Conservation (phyloP, 2,113 vertebrate genomes). For the Nibea coibor region DNA sequence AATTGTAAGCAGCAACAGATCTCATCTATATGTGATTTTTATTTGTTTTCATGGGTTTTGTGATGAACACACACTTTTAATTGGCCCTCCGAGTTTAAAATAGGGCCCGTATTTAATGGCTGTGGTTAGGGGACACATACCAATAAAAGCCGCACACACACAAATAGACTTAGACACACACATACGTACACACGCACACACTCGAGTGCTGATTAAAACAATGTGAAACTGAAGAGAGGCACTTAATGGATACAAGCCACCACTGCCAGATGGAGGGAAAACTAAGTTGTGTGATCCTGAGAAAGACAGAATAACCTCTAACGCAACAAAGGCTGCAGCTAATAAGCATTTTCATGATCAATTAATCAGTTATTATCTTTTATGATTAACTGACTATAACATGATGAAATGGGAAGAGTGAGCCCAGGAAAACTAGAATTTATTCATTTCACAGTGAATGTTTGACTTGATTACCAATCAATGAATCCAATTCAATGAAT, state of each 20-base stretch:
- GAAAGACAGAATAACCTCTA: conserved; percentile 19
- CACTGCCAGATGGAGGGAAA: conserved; percentile 55
- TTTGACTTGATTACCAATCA: background rate
- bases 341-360: conserved; percentile 7
- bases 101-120: conserved; percentile 67
- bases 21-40: conserved; percentile 69
- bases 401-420: background rate
- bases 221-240: conserved; percentile 69
- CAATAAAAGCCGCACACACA: conserved; percentile 47
- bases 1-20: conserved; percentile 68
- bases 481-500: background rate
- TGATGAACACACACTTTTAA: conserved; percentile 72
- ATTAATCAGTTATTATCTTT: conserved; percentile 13
- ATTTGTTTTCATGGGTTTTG: conserved; percentile 77
- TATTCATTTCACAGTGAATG: background rate
- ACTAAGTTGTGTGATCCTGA: conserved; percentile 34
- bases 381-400: background rate
- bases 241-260: conserved; percentile 71
- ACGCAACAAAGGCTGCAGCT: background rate
- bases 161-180: background rate
- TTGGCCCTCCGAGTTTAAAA: conserved; percentile 71
- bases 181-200: conserved; percentile 12
- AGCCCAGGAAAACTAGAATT: too few relatives aligned
- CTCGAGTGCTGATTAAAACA: conserved; percentile 76
- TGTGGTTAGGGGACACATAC: conserved; percentile 76